Base-by-base conservation (phyloP, 53 echinoderm and acorn worm genomes). In the Astropecten irregularis region DNA sequence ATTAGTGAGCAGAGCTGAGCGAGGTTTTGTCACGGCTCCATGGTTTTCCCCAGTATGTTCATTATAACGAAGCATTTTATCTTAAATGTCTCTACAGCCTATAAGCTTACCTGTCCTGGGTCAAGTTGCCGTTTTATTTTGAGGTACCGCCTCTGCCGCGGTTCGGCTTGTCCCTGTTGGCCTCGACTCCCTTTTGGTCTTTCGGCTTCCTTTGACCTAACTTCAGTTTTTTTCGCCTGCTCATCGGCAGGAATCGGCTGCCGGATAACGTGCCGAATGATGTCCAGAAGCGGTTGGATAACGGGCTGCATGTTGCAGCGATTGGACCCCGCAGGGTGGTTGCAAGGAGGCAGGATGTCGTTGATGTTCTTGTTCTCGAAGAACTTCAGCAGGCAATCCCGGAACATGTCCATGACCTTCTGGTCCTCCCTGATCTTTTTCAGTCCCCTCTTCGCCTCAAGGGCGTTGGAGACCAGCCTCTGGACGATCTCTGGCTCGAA, bases 401-500 rank as follows among this genome's bases (percentile, higher is more conserved):
- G 79, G 33, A 79, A 79, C 5, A 42, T 62, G 38, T 61, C 61
- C 62, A 79, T 33, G 61, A 62, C 56, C 63, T 37, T n/a, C 23
- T 44, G 62, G 46, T 62, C 62, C 79, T 62, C 61, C 28, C 56
- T 60, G 42, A 79, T 61, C n/a, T 22, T 37, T 47, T 60, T 30
- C 48, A 79, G 61, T 33, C 79, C 79, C 79, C 62, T 40, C 79
- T 47, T 79, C 23, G 79, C 79, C 22, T 79, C 79, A 44, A 79
- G 61, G 28, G 79, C 79, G 33, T 79, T 56, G 0, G 61, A 40
- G 47, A 79, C 79, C 11, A 79, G 79, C 31, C 46, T 23, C 47
- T 79, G 60, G 60, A 79, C 79, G n/a, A 60, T 33, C 79, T 79
- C 79, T 0, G 79, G 79, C 62, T 79, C 61, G 61, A 79, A 79